A percentile compares a stretch with the other conserved stretches of the same genome.
Evolutionary conservation across 2,888 invertebrate species (phyloP).

Genomic region (Scaeva pyrastri): DNA sequence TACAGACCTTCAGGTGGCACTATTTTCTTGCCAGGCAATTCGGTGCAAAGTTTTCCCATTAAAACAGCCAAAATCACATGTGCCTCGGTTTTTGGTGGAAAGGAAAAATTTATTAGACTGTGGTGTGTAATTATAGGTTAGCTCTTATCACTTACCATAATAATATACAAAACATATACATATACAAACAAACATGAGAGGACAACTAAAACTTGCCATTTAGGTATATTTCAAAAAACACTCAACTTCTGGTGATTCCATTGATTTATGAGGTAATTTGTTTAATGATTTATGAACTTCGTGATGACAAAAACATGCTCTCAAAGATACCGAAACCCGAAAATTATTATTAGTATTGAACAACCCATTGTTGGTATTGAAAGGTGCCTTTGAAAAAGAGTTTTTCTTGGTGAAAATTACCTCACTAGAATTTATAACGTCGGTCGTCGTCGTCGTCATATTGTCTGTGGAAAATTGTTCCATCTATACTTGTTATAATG

Average conservation of each 20-base stretch:
- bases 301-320: slow-evolving; percentile 15
- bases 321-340: neutral
- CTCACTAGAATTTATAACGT: neutral
- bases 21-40: slow-evolving; percentile 8
- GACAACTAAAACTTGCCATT: neutral
- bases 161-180: too few relatives aligned
- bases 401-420: neutral
- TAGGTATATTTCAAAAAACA: neutral
- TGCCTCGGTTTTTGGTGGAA: neutral
- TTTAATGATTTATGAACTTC: slow-evolving; percentile 12
- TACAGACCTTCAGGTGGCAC: slow-evolving; percentile 12
- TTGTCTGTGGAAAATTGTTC: neutral
- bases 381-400: neutral
- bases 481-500: neutral
- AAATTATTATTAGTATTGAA: neutral
- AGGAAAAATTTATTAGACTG: slow-evolving; percentile 10
- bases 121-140: slow-evolving; percentile 2
- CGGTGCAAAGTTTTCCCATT: slow-evolving; percentile 21
- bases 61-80: slow-evolving; percentile 15
- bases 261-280: slow-evolving; percentile 24
- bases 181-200: too few relatives aligned
- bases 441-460: neutral
- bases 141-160: too few relatives aligned
- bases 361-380: neutral
- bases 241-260: slow-evolving; percentile 2